Conservation (phyloP, 2,888 invertebrate genomes). For the Ochlodes sylvanus region DNA sequence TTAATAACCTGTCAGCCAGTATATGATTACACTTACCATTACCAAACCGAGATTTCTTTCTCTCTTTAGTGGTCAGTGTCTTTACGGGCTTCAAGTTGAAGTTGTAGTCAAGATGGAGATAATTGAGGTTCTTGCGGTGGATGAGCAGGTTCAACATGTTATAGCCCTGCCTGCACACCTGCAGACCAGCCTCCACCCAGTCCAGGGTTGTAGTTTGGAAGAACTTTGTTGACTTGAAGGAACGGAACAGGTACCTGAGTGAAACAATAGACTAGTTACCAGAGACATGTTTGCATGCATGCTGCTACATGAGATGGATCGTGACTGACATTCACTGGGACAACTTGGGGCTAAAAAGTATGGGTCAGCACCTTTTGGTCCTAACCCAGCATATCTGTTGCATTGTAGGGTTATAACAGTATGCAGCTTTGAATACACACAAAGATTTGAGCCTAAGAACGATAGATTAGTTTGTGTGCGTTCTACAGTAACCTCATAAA, state of each 20-base stretch:
- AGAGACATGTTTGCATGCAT: too few species aligned
- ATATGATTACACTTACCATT: slow-evolving; percentile 87
- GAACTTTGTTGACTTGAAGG: slow-evolving; percentile 99
- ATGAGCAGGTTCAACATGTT: slow-evolving; percentile 99
- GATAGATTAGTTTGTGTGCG: too few species aligned
- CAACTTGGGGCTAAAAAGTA: too few species aligned
- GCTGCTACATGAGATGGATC: too few species aligned
- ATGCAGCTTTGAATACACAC: too few species aligned
- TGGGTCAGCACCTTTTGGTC: too few species aligned
- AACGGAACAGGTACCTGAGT: slow-evolving; percentile 96
- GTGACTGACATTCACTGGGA: too few species aligned
- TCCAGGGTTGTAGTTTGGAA: slow-evolving; percentile 99
- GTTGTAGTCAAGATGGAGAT: slow-evolving; percentile 99
- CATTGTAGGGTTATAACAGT: too few species aligned
- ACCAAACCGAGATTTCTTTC: slow-evolving; percentile 98
- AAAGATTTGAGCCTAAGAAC: too few species aligned
- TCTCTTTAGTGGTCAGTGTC: slow-evolving; percentile 99
- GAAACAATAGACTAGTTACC: neutral
- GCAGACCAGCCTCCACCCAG: slow-evolving; percentile 99
- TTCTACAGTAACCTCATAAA: too few species aligned
- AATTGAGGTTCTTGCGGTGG: slow-evolving; percentile 99
- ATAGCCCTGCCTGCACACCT: slow-evolving; percentile 99
- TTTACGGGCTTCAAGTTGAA: slow-evolving; percentile 99
- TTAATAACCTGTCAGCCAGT: too few species aligned
- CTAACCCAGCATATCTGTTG: too few species aligned